phyloP scores from a whole-genome alignment of 2,888 invertebrate species.

The Argynnis bischoffii region DNA sequence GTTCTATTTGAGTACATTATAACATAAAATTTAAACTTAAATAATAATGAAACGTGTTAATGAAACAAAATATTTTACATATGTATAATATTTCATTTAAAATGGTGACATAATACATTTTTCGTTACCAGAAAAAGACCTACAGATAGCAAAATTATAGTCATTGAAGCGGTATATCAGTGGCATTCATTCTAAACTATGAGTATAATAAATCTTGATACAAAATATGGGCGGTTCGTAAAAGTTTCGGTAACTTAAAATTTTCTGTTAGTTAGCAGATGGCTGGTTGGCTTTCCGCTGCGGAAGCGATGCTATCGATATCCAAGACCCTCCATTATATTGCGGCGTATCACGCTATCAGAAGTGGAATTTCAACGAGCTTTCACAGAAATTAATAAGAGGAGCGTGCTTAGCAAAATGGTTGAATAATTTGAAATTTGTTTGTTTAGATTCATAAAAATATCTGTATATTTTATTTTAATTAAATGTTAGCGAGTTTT shows the following conservation, averaged over 20 bases:
- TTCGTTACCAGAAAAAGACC: not conserved
- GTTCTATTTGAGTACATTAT: no score
- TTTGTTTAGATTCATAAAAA: slow-evolving; percentile 2
- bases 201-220: slow-evolving; percentile 32
- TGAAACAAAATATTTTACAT: no score
- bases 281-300: slow-evolving; percentile 53
- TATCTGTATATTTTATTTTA: not conserved
- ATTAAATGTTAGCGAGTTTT: not conserved
- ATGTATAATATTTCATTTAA: no score
- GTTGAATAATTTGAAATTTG: slow-evolving; percentile 6
- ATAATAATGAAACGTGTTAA: no score
- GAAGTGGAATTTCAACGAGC: slow-evolving; percentile 32
- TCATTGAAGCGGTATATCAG: not conserved
- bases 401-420: slow-evolving; percentile 2
- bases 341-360: slow-evolving; percentile 58
- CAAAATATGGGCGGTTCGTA: slow-evolving; percentile 34
- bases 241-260: slow-evolving; percentile 46
- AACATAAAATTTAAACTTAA: no score
- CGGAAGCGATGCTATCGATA: slow-evolving; percentile 64
- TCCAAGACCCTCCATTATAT: slow-evolving; percentile 56
- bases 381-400: slow-evolving; percentile 24
- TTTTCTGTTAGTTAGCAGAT: slow-evolving; percentile 56
- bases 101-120: no score
- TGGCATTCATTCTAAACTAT: slow-evolving; percentile 6
- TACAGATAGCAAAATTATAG: slow-evolving; percentile 2